Base-by-base conservation (phyloP, 2,888 invertebrate genomes). In the Lithophane semibrunnea region DNA sequence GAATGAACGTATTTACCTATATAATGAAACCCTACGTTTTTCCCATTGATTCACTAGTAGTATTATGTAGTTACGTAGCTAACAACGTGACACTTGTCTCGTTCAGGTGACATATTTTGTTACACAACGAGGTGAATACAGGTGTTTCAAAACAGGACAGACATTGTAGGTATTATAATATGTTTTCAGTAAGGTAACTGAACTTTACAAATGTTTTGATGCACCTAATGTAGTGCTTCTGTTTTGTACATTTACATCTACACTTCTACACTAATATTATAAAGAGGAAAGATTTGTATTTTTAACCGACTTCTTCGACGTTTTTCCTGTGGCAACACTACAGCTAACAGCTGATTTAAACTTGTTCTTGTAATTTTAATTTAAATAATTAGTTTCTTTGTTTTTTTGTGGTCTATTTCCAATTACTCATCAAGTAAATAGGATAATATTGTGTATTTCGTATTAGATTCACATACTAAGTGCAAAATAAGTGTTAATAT, bases 1-100 rank as follows among this genome's bases (percentile, higher is more conserved):
- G 82, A 83, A 83, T 83, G 75, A 75, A 82, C 44, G 16, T 52
- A 37, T 21, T 21, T 52, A 9, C 67, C 52, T 21, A 37, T 10
- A 9, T 21, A 37, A 5, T n/a, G 16, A 37, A 52, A 16, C 7
- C 60, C 8, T 60, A 8, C 29, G 67, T 37, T 68, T 68, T 54
- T 42, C 37, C 68, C 68, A 37, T 42, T 68, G 54, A 54, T 54
- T 68, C 37, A 68, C 16, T 37, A 52, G 16, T 67, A 37, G 1
- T 24, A 10, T 2, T 2, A 21, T 13, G 49, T 52, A 49, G 21
- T 9, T 21, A 47, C 10, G 24, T 66, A 44, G 16, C 18, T 47
- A 49, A 52, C 21, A 68, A 68, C 68, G 68, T 68, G 68, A 37
- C 68, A 42, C 1, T 54, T 2, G 54, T 37, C n/a, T 68, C 18